Conservation (phyloP, 2,113 vertebrate genomes). For the Gymnogyps californianus region DNA sequence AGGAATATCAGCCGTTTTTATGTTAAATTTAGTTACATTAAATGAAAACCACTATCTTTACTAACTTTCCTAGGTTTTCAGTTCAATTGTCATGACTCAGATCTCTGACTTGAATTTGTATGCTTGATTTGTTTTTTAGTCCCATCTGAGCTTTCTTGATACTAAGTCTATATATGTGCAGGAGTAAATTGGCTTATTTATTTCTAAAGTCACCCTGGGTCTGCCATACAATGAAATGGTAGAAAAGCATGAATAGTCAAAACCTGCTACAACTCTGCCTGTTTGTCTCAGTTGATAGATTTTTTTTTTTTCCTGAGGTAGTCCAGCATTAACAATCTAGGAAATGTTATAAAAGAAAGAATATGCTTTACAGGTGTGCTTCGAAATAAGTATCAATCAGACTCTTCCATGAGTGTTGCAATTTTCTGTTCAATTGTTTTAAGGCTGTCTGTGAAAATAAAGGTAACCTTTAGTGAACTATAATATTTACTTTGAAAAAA, state of each 20-base stretch:
- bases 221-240: not conserved
- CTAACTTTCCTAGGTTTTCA: not conserved
- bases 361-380: not conserved
- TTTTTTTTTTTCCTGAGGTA: not conserved
- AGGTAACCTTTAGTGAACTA: not conserved
- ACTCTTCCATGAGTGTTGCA: not conserved
- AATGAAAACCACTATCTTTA: not conserved
- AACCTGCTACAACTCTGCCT: not conserved
- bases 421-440: not conserved
- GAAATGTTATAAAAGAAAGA: not conserved
- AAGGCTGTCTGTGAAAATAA: not conserved
- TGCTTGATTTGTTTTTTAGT: not conserved
- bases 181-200: not conserved
- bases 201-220: not conserved
- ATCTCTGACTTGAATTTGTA: not conserved
- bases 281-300: not conserved
- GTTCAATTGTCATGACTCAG: not conserved
- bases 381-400: not conserved
- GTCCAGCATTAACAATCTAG: not conserved
- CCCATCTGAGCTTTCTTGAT: not conserved
- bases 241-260: not conserved
- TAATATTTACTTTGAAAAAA: not conserved
- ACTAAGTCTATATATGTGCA: not conserved
- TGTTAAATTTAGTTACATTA: not conserved
- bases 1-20: not conserved